Conservation (phyloP, 2,888 invertebrate genomes). For the Hemaris fuciformis region DNA sequence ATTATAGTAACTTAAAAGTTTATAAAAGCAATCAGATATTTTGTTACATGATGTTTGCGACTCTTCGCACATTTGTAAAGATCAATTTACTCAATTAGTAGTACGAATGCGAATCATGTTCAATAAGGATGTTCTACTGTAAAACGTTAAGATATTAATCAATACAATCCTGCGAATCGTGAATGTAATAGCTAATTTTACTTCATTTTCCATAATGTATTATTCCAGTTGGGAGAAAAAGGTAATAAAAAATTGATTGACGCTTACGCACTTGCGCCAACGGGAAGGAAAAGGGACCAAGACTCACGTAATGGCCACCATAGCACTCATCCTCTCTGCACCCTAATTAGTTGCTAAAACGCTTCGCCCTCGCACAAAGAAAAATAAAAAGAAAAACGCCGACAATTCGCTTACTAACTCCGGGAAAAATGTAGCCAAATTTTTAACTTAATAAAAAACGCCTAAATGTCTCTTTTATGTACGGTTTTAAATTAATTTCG, state of each 20-base stretch:
- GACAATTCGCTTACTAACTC: constrained; percentile 7
- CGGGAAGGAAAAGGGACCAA: constrained; percentile 7
- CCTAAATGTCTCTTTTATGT: constrained; percentile 8
- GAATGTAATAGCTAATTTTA: background rate
- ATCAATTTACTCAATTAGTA: too few species aligned
- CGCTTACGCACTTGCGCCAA: background rate
- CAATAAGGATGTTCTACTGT: too few species aligned
- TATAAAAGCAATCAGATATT: too few species aligned
- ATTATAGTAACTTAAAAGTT: too few species aligned
- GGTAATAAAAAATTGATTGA: background rate
- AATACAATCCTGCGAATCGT: too few species aligned
- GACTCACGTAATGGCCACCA: constrained; percentile 6
- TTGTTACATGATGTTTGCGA: too few species aligned
- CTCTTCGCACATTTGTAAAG: too few species aligned
- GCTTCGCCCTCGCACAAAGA: background rate
- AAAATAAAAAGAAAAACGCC: background rate
- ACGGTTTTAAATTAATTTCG: background rate
- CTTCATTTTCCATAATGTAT: background rate
- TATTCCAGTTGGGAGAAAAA: background rate
- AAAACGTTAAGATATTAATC: too few species aligned
- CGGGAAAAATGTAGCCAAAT: background rate
- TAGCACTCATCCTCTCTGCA: background rate
- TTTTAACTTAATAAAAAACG: constrained; percentile 5
- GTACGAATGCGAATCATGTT: too few species aligned
- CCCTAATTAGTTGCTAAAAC: constrained; percentile 9